Evolutionary conservation across 2,888 invertebrate genomes (phyloP), one percentile per base, ranked within the genome.

Genomic region (Anorthoa munda): DNA sequence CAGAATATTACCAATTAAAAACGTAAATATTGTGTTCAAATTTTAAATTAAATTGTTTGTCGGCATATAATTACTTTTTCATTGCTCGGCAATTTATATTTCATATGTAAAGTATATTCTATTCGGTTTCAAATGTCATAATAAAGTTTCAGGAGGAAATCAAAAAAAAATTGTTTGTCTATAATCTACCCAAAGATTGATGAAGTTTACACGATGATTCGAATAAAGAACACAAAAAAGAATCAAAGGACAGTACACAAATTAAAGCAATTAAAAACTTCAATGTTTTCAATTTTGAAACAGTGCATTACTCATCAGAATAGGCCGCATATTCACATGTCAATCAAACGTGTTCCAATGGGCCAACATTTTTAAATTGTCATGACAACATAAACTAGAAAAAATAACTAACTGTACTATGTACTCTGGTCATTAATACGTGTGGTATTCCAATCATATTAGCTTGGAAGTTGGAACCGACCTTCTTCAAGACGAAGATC

Each of bases 331-430:
- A 69, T 80, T 83, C 79, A 81, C 50, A 65, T 50, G 80, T 70
- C 83, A 81, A 79, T 83, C 83, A 81, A 67, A 60, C 69, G 18
- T 80, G 79, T 76, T 80, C 58, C 21, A 45, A 45, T 13, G 50
- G 45, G 50, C 60, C 50, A 48, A 60, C 23, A 48, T 55, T 56
- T 63, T 58, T 72, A 56, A 64, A 58, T 39, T 67, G 56, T 79
- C 73, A 67, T 69, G 23, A 26, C 60, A n/a, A 46, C 2, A 50
- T 48, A 26, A 53, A 78, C 48, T 53, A 46, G 13, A 71, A 39
- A 31, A 1, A 70, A 7, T 21, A 3, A 9, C 39, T 39, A 39
- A 39, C 39, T 39, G 9, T 39, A 26, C 26, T 26, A 39, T 9
- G 9, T 1, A 59, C 12, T 60, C 9, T 7, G 55, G 17, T 66